A percentile compares a stretch with the other conserved stretches of the same genome.
phyloP scores from a whole-genome alignment of 2,113 vertebrate genomes.

The Embiotoca jacksoni region DNA sequence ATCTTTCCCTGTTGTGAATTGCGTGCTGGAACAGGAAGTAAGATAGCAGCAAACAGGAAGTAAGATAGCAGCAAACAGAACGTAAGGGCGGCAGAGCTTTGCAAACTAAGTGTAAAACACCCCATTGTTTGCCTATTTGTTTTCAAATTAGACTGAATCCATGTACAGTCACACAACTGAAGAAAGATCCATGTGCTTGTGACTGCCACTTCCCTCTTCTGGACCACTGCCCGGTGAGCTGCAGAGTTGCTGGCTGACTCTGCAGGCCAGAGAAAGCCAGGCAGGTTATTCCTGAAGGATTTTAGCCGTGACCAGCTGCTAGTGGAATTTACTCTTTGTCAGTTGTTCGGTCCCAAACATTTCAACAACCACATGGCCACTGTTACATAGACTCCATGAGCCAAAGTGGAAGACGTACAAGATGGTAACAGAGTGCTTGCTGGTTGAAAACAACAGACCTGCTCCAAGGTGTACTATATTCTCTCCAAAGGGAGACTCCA shows the following conservation, averaged over 20 bases:
- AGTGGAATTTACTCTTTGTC: conserved; percentile 26
- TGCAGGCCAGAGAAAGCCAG: conserved; percentile 1
- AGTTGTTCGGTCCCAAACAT: conserved; percentile 19
- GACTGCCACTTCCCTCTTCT: conserved; percentile 12
- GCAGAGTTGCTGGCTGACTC: not conserved
- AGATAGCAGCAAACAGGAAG: too few relatives aligned
- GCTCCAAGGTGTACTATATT: too few relatives aligned
- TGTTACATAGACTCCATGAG: conserved; percentile 1
- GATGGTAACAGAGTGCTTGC: not conserved
- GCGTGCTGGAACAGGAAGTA: too few relatives aligned
- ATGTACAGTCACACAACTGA: not conserved
- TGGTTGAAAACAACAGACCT: not conserved
- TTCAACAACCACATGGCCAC: not conserved
- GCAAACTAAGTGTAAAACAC: too few relatives aligned
- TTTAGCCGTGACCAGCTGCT: conserved; percentile 47
- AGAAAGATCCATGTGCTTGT: not conserved
- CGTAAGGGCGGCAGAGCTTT: too few relatives aligned
- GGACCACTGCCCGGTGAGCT: conserved; percentile 1
- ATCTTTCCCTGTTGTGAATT: too few relatives aligned
- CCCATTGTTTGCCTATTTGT: not conserved
- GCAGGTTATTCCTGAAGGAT: conserved; percentile 30
- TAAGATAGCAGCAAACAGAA: too few relatives aligned
- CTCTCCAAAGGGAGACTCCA: not conserved
- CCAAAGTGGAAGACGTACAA: not conserved
- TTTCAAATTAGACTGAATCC: not conserved